Evolutionary conservation across 1,140 invertebrate genomes (phyloP).

Genomic region (Ectropis grisescens): DNA sequence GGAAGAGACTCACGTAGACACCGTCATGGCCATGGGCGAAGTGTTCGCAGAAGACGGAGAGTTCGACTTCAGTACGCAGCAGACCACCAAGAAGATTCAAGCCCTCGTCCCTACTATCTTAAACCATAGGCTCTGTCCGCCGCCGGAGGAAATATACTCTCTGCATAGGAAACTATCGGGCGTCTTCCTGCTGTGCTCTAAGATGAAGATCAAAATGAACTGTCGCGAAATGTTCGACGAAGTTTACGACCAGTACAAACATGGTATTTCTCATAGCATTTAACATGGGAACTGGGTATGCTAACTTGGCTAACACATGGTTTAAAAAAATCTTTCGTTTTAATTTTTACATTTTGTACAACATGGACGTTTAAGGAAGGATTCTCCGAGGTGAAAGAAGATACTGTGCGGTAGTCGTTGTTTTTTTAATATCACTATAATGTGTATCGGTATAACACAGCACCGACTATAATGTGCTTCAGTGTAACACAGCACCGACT

Average conservation of each 20-base stretch:
- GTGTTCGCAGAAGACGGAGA: constrained; percentile 81
- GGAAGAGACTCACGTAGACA: constrained; percentile 95
- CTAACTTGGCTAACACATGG: no score
- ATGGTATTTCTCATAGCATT: no score
- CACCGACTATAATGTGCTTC: no score
- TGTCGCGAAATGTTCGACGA: constrained; percentile 91
- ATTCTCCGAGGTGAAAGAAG: no score
- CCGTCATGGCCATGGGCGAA: constrained; percentile 96
- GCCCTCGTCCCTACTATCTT: constrained; percentile 94
- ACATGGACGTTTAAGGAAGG: no score
- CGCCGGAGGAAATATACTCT: constrained; percentile 99
- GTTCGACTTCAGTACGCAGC: constrained; percentile 92
- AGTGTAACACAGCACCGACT: no score
- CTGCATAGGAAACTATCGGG: constrained; percentile 98
- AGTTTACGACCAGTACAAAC: constrained; percentile 78
- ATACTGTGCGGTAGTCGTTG: no score
- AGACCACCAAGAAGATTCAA: constrained; percentile 79
- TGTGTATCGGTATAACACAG: no score
- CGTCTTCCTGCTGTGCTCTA: constrained; percentile 94
- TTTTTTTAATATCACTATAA: no score
- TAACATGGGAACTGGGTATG: no score
- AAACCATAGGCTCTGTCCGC: constrained; percentile 93
- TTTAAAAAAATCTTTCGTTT: no score
- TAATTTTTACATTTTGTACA: no score
- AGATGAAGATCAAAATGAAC: constrained; percentile 88